Conservation (phyloP, 2,888 invertebrate species). For the Drosophila multiciliata region DNA sequence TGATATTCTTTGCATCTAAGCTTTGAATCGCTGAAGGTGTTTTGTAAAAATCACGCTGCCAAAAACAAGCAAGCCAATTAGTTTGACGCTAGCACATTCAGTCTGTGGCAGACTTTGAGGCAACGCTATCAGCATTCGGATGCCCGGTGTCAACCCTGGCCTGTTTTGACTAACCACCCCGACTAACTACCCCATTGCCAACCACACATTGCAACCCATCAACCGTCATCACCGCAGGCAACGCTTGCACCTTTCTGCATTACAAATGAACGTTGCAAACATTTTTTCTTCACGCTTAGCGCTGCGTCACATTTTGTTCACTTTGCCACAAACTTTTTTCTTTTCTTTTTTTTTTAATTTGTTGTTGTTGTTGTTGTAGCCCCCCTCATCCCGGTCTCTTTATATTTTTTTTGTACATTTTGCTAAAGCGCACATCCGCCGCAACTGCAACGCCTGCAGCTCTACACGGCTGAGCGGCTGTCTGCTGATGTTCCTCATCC, state of each 20-base stretch:
- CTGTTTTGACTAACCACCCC: not conserved
- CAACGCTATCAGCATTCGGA: constrained; percentile 40
- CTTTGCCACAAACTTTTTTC: constrained; percentile 32
- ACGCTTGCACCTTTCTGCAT: constrained; percentile 75
- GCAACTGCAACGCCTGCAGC: constrained; percentile 76
- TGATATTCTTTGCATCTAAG: no score
- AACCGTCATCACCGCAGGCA: constrained; percentile 58
- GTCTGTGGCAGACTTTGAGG: constrained; percentile 55
- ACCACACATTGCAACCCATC: not conserved
- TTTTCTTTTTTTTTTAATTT: constrained; percentile 25
- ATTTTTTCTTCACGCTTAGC: constrained; percentile 52
- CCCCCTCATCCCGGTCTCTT: not conserved
- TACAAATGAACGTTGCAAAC: constrained; percentile 67
- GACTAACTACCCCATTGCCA: not conserved
- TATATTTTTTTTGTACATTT: constrained; percentile 18
- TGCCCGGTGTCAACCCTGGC: constrained; percentile 31
- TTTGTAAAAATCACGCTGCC: constrained; percentile 58
- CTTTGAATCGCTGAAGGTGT: constrained; percentile 29
- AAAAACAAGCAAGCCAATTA: constrained; percentile 78
- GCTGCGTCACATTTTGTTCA: constrained; percentile 44
- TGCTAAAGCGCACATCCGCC: constrained; percentile 69
- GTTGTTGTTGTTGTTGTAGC: constrained; percentile 26
- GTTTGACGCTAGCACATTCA: constrained; percentile 55
- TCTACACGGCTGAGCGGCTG: constrained; percentile 63
- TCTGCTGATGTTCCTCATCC: constrained; percentile 53